These are phyloP conservation scores for Caenorhabditis tropicalis DNA, from an alignment of 1,140 invertebrate species.

Conservation along the genomic window DNA sequence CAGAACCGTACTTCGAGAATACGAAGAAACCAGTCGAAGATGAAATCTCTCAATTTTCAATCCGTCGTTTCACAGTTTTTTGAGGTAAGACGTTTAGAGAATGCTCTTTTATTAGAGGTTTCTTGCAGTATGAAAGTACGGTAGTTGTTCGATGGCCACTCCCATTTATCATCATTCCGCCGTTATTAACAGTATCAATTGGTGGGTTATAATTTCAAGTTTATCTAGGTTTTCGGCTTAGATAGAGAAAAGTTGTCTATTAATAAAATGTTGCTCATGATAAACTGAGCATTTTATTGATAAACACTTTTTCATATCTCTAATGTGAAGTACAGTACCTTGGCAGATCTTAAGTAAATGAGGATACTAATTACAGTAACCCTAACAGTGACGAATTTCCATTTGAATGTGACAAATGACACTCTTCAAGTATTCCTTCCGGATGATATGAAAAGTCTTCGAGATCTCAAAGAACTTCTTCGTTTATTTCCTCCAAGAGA, in stretches of 20 bases:
- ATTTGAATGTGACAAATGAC: conserved; percentile 62
- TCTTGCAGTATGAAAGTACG: conserved; percentile 63
- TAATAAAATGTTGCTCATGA: no score
- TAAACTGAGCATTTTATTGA: no score
- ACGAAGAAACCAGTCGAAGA: not conserved
- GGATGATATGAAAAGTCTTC: conserved; percentile 62
- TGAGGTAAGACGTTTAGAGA: conserved; percentile 49
- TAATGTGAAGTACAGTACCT: no score
- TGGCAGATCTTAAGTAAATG: not conserved
- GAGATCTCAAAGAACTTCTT: conserved; percentile 56
- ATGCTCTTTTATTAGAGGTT: not conserved
- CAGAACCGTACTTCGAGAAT: conserved; percentile 34
- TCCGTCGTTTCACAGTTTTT: conserved; percentile 63
- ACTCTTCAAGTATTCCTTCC: conserved; percentile 66
- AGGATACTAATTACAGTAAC: conserved; percentile 45
- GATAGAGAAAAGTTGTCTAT: not conserved
- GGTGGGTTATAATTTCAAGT: not conserved
- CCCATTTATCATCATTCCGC: conserved; percentile 60
- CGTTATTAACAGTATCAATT: conserved; percentile 49
- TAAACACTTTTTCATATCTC: no score
- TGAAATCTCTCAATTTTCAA: conserved; percentile 54
- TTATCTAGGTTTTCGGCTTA: not conserved
- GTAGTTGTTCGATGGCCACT: conserved; percentile 64
- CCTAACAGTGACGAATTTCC: conserved; percentile 58
- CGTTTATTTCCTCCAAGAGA: conserved; percentile 63